phyloP scores from a whole-genome alignment of 2,797 vertebrate genomes.

The Hydrophis major region DNA sequence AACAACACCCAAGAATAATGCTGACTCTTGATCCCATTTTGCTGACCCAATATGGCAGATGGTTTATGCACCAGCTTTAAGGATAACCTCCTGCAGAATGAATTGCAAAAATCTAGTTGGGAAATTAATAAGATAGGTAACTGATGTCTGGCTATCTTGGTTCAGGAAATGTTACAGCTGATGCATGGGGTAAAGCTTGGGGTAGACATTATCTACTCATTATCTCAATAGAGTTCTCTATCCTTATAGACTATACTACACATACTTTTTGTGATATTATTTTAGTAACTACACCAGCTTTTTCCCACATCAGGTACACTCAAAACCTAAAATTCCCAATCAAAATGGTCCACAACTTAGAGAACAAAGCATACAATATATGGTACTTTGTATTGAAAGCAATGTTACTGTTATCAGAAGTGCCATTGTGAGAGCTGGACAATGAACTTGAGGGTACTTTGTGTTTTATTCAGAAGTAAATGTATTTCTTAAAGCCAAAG shows the following conservation, averaged over 20 bases:
- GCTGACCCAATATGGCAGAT: background rate
- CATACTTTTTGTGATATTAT: background rate
- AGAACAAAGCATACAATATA: background rate
- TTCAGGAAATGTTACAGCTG: background rate
- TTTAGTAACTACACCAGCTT: background rate
- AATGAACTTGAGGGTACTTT: background rate
- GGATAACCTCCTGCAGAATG: background rate
- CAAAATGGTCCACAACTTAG: background rate
- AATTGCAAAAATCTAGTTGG: background rate
- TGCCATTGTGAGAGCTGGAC: background rate
- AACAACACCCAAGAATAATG: background rate
- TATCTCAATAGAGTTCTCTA: background rate
- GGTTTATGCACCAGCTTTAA: background rate
- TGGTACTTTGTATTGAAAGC: background rate
- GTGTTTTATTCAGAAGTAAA: background rate
- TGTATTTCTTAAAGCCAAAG: background rate
- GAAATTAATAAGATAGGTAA: background rate
- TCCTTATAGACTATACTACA: background rate
- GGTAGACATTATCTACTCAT: background rate
- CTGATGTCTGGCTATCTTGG: background rate
- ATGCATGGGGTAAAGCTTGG: background rate
- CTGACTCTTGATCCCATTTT: background rate
- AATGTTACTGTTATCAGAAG: background rate
- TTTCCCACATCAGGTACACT: background rate
- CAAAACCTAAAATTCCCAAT: background rate